Conservation (phyloP, 2,797 vertebrate genomes). For the Sciurus vulgaris region DNA sequence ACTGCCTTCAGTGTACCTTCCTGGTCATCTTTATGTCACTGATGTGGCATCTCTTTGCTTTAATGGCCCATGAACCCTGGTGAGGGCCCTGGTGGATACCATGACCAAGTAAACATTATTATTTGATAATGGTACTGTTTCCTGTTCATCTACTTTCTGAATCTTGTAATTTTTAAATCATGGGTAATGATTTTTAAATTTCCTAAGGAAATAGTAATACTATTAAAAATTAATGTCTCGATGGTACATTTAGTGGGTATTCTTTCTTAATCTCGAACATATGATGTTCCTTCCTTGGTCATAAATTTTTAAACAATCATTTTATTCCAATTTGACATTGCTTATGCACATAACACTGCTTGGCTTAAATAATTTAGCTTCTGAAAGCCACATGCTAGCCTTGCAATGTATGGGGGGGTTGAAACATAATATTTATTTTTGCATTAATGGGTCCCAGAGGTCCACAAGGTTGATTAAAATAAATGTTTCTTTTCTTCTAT, state of each 20-base stretch:
- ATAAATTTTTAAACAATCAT: slow-evolving; percentile 62
- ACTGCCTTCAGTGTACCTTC: rapidly evolving
- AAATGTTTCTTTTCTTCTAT: background rate
- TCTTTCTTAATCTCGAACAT: background rate
- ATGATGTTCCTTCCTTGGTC: slow-evolving; percentile 40
- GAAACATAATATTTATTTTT: slow-evolving; percentile 30
- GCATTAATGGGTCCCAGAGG: slow-evolving; percentile 13
- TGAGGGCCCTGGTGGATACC: background rate
- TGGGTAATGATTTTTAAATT: background rate
- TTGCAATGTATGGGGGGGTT: background rate
- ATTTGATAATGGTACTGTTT: background rate
- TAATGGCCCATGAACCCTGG: background rate
- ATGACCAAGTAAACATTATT: background rate
- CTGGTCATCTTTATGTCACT: background rate
- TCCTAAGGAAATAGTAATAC: slow-evolving; percentile 59
- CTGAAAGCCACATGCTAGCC: slow-evolving; percentile 34
- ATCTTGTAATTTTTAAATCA: slow-evolving; percentile 66
- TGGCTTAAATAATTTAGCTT: slow-evolving; percentile 55
- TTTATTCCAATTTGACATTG: slow-evolving; percentile 64
- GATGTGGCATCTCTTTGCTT: background rate
- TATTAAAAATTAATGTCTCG: slow-evolving; percentile 57
- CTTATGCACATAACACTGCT: background rate
- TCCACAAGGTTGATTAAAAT: slow-evolving; percentile 50
- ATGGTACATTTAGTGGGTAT: background rate
- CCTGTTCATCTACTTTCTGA: background rate